A percentile compares a stretch with the other conserved stretches of the same genome.
phyloP scores from a whole-genome alignment of 2,888 invertebrate species.

The Notodonta dromedarius region DNA sequence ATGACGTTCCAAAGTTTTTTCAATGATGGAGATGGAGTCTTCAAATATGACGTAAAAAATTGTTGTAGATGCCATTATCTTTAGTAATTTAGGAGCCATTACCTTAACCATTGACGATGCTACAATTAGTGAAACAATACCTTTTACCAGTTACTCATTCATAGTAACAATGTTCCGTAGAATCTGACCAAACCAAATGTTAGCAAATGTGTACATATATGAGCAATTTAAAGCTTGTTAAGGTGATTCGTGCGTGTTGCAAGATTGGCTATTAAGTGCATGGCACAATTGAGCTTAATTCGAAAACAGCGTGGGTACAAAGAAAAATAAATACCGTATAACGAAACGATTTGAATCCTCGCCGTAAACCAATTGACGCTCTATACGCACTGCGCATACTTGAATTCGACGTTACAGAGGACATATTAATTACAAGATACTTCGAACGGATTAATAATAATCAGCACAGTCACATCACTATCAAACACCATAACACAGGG shows the following conservation, averaged over 20 bases:
- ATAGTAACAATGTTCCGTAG: neutral
- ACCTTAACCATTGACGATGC: neutral
- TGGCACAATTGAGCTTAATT: constrained; percentile 34
- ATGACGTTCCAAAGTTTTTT: too few relatives aligned
- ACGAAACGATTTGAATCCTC: constrained; percentile 80
- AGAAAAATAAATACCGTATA: constrained; percentile 72
- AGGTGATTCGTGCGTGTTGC: constrained; percentile 21
- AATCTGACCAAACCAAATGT: constrained; percentile 11
- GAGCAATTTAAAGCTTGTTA: constrained; percentile 33
- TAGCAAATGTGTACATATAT: constrained; percentile 26
- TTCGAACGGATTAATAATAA: constrained; percentile 19
- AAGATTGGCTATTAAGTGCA: constrained; percentile 33
- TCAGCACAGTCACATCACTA: constrained; percentile 55
- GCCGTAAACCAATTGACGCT: constrained; percentile 76
- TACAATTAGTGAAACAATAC: neutral
- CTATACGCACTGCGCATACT: constrained; percentile 79
- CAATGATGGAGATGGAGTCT: too few relatives aligned
- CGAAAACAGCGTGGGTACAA: constrained; percentile 30
- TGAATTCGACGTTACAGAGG: constrained; percentile 77
- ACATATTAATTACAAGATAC: constrained; percentile 65
- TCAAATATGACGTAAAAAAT: too few relatives aligned
- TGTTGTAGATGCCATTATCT: too few relatives aligned
- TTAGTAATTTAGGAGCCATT: too few relatives aligned
- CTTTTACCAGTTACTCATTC: neutral
- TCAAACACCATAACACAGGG: constrained; percentile 44